Conservation (phyloP, 92 coral and sea anemone genomes). For the Epizoanthus fatuus region DNA sequence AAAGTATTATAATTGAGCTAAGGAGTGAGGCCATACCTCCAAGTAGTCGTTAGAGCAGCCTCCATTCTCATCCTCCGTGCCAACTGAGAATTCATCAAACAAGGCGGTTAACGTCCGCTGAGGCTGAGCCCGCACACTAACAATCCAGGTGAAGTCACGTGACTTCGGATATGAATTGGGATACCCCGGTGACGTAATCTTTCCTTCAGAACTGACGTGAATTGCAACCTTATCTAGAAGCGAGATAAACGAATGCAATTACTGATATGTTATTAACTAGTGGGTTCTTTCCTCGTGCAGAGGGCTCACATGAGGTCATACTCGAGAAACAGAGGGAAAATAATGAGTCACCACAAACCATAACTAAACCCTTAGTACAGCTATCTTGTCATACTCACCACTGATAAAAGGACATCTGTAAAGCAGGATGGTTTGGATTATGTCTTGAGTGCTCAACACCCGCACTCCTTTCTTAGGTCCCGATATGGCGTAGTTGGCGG, state of each 20-base stretch:
- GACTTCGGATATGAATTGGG: constrained; percentile 76
- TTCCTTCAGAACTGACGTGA: constrained; percentile 68
- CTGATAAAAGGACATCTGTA: constrained; percentile 67
- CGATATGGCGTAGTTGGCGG: constrained; percentile 55
- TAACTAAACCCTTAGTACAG: no score
- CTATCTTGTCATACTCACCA: constrained; percentile 42
- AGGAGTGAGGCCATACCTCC: constrained; percentile 30
- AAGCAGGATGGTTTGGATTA: constrained; percentile 78
- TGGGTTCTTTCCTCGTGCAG: no score
- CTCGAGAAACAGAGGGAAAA: constrained; percentile 4
- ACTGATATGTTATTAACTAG: no score
- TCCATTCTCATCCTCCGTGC: constrained; percentile 69
- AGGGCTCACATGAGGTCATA: neutral
- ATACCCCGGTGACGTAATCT: constrained; percentile 74
- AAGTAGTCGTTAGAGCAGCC: constrained; percentile 75
- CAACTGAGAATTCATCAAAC: constrained; percentile 80
- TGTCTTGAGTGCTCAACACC: constrained; percentile 72
- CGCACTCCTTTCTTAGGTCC: constrained; percentile 46
- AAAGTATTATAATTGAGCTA: neutral
- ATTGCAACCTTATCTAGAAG: constrained; percentile 71
- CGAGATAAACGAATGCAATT: neutral
- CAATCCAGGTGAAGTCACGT: constrained; percentile 80
- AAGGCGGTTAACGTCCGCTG: constrained; percentile 55
- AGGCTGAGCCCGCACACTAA: constrained; percentile 41
- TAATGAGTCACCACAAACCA: no score